Percentiles rank a stretch among this genome's conserved stretches.
Evolutionary conservation across 2,888 invertebrate genomes (phyloP).

Genomic region (Heliconius hortense): DNA sequence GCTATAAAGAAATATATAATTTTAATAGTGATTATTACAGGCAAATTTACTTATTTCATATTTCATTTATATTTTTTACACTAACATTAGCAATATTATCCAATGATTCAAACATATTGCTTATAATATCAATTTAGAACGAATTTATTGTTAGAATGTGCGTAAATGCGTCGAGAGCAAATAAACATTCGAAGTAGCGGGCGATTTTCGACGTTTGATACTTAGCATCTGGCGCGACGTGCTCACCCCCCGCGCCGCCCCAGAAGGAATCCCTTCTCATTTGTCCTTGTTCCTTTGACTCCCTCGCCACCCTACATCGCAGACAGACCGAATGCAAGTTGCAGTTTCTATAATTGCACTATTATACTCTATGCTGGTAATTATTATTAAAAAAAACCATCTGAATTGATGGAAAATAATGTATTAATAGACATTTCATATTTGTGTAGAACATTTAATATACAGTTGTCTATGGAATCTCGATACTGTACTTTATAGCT

Average conservation of each 20-base stretch:
- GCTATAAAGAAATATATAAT: no score
- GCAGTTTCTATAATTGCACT: slow-evolving; percentile 20
- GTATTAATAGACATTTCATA: neutral
- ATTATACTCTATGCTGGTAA: neutral
- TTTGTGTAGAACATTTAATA: neutral
- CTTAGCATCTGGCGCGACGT: slow-evolving; percentile 45
- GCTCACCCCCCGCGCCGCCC: slow-evolving; percentile 33
- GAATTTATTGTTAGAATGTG: slow-evolving; percentile 27
- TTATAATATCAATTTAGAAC: slow-evolving; percentile 25
- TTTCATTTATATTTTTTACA: neutral
- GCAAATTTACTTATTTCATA: no score
- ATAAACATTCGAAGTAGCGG: slow-evolving; percentile 32
- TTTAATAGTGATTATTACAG: no score
- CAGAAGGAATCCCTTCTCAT: slow-evolving; percentile 8
- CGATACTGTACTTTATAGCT: neutral
- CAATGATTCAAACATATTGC: slow-evolving; percentile 16
- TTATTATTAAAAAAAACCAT: neutral
- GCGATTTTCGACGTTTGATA: slow-evolving; percentile 41
- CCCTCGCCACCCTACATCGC: slow-evolving; percentile 11
- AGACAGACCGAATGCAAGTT: slow-evolving; percentile 18
- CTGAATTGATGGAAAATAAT: neutral
- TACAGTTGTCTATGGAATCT: neutral
- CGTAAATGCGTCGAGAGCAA: slow-evolving; percentile 26
- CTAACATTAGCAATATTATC: neutral
- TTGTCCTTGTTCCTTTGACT: slow-evolving; percentile 12